Conservation (phyloP, 2,888 invertebrate genomes). For the Itoplectis maculator region DNA sequence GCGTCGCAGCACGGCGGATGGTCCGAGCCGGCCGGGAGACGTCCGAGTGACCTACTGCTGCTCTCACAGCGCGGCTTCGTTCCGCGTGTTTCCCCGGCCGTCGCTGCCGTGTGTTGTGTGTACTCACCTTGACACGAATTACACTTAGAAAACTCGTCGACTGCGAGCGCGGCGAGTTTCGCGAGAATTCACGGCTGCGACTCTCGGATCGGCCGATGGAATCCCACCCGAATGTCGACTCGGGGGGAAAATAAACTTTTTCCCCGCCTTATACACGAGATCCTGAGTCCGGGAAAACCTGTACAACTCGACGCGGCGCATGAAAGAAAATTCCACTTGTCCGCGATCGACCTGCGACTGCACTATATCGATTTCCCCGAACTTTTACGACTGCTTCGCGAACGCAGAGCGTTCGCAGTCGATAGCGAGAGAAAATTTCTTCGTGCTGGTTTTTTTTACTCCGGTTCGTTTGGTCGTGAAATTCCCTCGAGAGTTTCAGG, state of each 20-base stretch:
- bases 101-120: too few relatives aligned
- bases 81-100: slow-evolving; percentile 36
- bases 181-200: slow-evolving; percentile 51
- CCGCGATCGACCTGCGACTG: too few relatives aligned
- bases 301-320: too few relatives aligned
- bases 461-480: too few relatives aligned
- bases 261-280: background rate
- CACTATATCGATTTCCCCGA: too few relatives aligned
- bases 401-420: background rate
- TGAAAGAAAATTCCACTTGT: too few relatives aligned
- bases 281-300: too few relatives aligned
- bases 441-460: too few relatives aligned
- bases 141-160: slow-evolving; percentile 60
- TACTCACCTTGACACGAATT: slow-evolving; percentile 68
- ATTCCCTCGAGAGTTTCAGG: too few relatives aligned
- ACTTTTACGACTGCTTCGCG: too few relatives aligned
- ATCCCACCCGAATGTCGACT: slow-evolving; percentile 16
- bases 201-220: slow-evolving; percentile 3
- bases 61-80: slow-evolving; percentile 44
- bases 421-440: background rate
- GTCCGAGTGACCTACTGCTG: slow-evolving; percentile 67
- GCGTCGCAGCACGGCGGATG: slow-evolving; percentile 19
- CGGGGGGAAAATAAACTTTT: slow-evolving; percentile 33
- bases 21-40: slow-evolving; percentile 30
- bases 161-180: slow-evolving; percentile 9